Evolutionary conservation across 2,113 vertebrate genomes (phyloP), one percentile per base, ranked within the genome.

Genomic region (Suncus etruscus): DNA sequence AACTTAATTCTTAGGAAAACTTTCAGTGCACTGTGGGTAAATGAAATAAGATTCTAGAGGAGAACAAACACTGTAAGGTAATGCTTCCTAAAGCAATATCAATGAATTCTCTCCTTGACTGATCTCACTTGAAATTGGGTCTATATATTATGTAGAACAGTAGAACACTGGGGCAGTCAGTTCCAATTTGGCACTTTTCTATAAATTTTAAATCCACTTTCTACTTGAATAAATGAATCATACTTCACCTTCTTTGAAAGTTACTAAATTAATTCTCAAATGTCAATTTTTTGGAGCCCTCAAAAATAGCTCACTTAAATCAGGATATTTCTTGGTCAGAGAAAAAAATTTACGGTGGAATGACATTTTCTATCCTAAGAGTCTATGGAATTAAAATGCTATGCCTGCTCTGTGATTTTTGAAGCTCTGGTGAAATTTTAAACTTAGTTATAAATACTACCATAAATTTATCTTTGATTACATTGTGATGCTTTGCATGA

Each of bases 191-290:
- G 11, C 18, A 82, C 14, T 86, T 32, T 6, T 54, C 31, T 89
- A 50, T 63, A 93, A 91, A 89, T 63, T 89, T 81, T 81, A 92
- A 94, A 84, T 68, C 27, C 27, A 75, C 22, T 74, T 12, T 32
- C 18, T 73, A 3, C 11, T 68, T 27, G 20, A 91, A 47, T 89
- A 24, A 87, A 61, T 68, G 47, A 81, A 74, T 70, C 31, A 14
- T 75, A 8, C 14, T 24, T 27, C 48, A 73, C 51, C 31, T 16
- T 75, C n/a, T 66, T 82, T 79, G 45, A 84, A 63, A 73, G 14
- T 89, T 90, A 68, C 77, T 31, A 48, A 91, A 78, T 79, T 61
- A 58, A 54, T 51, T 87, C 69, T 77, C 66, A 93, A 94, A 66
- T 89, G 65, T n/a, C 45, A 63, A 77, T 50, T 39, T 61, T 66